Conservation (phyloP, 1,140 invertebrate genomes). For the Leptinotarsa undecemlineata region DNA sequence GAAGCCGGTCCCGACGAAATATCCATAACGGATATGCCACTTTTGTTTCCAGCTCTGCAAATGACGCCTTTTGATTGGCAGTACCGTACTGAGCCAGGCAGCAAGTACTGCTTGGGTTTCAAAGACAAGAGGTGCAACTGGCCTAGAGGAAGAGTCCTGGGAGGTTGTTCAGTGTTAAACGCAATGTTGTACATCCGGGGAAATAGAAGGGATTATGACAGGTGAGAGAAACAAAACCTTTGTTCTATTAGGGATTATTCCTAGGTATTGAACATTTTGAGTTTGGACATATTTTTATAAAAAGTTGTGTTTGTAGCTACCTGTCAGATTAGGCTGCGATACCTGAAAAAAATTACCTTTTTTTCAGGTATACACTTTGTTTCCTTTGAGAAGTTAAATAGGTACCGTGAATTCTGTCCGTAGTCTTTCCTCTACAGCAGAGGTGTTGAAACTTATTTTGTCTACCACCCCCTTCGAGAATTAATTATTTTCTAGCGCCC, state of each 20-base stretch:
- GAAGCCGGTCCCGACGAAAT: constrained; percentile 82
- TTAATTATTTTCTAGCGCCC: no score
- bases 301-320: no score
- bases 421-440: no score
- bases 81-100: constrained; percentile 86
- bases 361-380: no score
- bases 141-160: constrained; percentile 83
- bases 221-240: constrained; percentile 60
- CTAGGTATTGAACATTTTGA: no score
- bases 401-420: no score
- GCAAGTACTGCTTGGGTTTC: constrained; percentile 71
- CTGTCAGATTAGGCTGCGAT: no score
- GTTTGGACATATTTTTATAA: no score
- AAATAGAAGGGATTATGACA: constrained; percentile 84
- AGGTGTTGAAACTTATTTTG: no score
- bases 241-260: background rate
- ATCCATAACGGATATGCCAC: constrained; percentile 73
- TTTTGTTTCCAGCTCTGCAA: constrained; percentile 74
- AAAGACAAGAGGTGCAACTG: constrained; percentile 68
- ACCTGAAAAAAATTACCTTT: no score
- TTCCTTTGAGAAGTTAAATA: no score
- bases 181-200: constrained; percentile 93
- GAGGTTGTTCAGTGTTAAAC: constrained; percentile 84
- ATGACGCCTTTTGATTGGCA: constrained; percentile 79
- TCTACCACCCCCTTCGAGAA: no score